Evolutionary conservation across 2,113 vertebrate genomes (phyloP).

Genomic region (Tetrax tetrax): DNA sequence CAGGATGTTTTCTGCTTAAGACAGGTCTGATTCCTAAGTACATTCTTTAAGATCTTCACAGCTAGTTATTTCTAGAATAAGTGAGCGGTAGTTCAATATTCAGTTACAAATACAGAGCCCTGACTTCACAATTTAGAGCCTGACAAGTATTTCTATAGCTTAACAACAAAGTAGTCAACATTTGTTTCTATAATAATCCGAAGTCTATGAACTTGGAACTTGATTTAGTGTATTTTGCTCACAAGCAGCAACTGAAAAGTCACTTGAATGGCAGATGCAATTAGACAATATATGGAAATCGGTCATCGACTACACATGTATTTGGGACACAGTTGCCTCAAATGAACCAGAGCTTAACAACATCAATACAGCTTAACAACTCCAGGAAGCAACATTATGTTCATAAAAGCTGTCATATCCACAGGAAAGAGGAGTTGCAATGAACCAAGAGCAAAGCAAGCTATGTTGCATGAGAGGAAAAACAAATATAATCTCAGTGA

Average conservation of each 20-base stretch:
- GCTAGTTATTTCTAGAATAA: not conserved
- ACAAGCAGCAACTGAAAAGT: not conserved
- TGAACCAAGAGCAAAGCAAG: not conserved
- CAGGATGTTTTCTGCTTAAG: not conserved
- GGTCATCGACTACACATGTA: not conserved
- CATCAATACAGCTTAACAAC: not conserved
- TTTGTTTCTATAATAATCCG: not conserved
- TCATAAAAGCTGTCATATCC: not conserved
- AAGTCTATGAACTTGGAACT: not conserved
- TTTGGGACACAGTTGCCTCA: not conserved
- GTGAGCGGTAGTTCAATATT: rapidly evolving
- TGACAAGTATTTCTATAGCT: not conserved
- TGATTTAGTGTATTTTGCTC: not conserved
- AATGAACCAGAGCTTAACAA: not conserved
- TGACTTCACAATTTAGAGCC: not conserved
- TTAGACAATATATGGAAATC: not conserved
- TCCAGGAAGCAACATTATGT: not conserved
- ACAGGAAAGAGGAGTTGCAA: not conserved
- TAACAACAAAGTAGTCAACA: not conserved
- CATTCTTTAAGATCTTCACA: not conserved
- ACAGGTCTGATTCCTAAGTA: not conserved
- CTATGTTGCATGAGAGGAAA: not conserved
- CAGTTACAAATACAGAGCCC: not conserved
- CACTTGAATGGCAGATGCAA: not conserved
- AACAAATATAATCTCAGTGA: not conserved